Evolutionary conservation across 2,888 invertebrate genomes (phyloP).

Genomic region (Helicoverpa assulta): DNA sequence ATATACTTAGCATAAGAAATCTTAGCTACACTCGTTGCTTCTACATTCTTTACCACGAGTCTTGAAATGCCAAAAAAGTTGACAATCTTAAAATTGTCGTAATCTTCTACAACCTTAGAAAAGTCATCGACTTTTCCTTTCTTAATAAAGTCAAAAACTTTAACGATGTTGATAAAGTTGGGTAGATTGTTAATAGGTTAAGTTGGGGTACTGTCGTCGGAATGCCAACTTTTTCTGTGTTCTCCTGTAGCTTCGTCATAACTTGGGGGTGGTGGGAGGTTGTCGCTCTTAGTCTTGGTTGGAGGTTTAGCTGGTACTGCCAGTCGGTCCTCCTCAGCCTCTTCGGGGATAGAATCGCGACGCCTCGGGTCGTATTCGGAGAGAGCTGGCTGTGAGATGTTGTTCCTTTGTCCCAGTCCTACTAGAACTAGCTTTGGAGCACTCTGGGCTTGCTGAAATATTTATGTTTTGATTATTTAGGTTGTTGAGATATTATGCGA

Average conservation of each 20-base stretch:
- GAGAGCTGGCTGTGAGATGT: constrained; percentile 91
- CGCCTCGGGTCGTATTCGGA: constrained; percentile 90
- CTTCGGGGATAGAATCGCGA: constrained; percentile 92
- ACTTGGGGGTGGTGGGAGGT: constrained; percentile 81
- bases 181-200: constrained; percentile 61
- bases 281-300: constrained; percentile 81
- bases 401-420: constrained; percentile 88
- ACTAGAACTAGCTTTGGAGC: constrained; percentile 90
- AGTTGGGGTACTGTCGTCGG: constrained; percentile 86
- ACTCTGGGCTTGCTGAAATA: constrained; percentile 90
- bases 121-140: not conserved
- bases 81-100: constrained; percentile 20
- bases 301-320: constrained; percentile 74
- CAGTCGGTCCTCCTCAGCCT: constrained; percentile 86
- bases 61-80: constrained; percentile 23
- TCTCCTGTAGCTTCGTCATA: constrained; percentile 85
- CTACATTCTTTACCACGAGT: constrained; percentile 23
- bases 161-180: constrained; percentile 40
- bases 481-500: no score
- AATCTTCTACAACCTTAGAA: not conserved
- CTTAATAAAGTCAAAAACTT: constrained; percentile 18
- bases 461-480: not conserved
- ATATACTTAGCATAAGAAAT: not conserved
- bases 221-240: constrained; percentile 88
- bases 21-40: constrained; percentile 30